Percentiles rank a stretch among this genome's conserved stretches.
Evolutionary conservation across 53 echinoderm and acorn worm genomes (phyloP).

Genomic region (Apostichopus leukothele): DNA sequence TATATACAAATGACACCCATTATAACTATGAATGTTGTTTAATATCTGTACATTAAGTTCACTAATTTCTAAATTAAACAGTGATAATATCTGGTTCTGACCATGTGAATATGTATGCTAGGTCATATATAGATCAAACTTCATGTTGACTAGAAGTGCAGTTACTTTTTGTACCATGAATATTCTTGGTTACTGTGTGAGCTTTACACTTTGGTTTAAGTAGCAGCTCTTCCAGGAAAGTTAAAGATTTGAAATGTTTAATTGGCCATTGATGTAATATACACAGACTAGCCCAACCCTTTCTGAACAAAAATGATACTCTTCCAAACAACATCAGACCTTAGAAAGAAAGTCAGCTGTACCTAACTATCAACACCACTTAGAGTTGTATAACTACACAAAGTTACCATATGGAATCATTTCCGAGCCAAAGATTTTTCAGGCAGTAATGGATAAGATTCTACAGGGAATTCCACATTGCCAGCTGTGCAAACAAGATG

Average conservation of each 20-base stretch:
- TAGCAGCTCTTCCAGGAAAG: no score
- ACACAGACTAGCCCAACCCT: slow-evolving; percentile 15
- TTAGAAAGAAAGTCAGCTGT: slow-evolving; percentile 50
- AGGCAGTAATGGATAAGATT: slow-evolving; percentile 60
- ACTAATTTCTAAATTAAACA: no score
- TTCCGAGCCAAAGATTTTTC: slow-evolving; percentile 59
- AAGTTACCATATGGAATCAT: slow-evolving; percentile 63
- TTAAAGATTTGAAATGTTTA: slow-evolving; percentile 21
- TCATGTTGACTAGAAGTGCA: no score
- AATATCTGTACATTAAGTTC: no score
- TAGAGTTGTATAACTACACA: slow-evolving; percentile 53
- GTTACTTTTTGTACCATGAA: no score
- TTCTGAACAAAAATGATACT: slow-evolving; percentile 50
- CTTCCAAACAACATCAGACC: slow-evolving; percentile 3
- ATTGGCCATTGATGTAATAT: slow-evolving; percentile 46
- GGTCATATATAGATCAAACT: no score
- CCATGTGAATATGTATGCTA: no score
- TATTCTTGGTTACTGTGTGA: no score
- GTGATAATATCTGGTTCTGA: no score
- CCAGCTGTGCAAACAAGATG: slow-evolving; percentile 56
- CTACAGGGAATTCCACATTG: slow-evolving; percentile 55
- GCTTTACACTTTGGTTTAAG: no score
- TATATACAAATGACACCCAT: no score
- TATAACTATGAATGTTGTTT: no score
- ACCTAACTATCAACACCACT: slow-evolving; percentile 62